phyloP scores from a whole-genome alignment of 1,140 invertebrate species.

The Lepeophtheirus salmonis region DNA sequence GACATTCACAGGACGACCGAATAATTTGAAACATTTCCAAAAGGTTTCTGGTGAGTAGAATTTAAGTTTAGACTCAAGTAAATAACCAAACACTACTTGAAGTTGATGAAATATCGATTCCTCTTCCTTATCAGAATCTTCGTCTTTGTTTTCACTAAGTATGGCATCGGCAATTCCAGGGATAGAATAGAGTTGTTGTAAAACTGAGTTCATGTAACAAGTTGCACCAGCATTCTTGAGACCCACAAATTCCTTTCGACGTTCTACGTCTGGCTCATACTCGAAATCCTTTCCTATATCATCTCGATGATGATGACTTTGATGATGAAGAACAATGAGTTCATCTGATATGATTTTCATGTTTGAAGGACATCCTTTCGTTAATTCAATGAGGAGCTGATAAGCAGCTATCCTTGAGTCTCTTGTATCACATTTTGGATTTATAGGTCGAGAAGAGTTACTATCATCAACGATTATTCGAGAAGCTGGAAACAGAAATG shows the following conservation, averaged over 20 bases:
- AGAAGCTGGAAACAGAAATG: slow-evolving; percentile 35
- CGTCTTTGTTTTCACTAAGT: slow-evolving; percentile 27
- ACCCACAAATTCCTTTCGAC: slow-evolving; percentile 34
- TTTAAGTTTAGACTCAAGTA: slow-evolving; percentile 36
- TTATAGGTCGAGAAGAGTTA: slow-evolving; percentile 19
- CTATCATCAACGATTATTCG: slow-evolving; percentile 28
- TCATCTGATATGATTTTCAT: slow-evolving; percentile 27
- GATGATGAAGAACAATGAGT: slow-evolving; percentile 33
- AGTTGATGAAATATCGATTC: slow-evolving; percentile 18
- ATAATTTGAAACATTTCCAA: slow-evolving; percentile 38
- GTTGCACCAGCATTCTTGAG: slow-evolving; percentile 42
- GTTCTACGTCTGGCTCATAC: slow-evolving; percentile 14
- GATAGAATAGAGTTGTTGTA: slow-evolving; percentile 39
- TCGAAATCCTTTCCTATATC: slow-evolving; percentile 34
- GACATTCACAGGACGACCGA: slow-evolving; percentile 38
- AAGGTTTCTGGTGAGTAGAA: slow-evolving; percentile 39
- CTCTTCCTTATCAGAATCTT: slow-evolving; percentile 19
- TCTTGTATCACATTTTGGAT: slow-evolving; percentile 29
- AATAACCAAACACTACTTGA: slow-evolving; percentile 36
- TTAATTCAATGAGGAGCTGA: slow-evolving; percentile 31
- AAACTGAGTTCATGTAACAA: slow-evolving; percentile 42
- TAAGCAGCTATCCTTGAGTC: slow-evolving; percentile 32
- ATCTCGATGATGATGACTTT: slow-evolving; percentile 25
- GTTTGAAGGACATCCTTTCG: slow-evolving; percentile 27
- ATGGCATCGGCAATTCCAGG: slow-evolving; percentile 33